phyloP scores from a whole-genome alignment of 2,797 vertebrate genomes.

The Acanthurus leucopareius region DNA sequence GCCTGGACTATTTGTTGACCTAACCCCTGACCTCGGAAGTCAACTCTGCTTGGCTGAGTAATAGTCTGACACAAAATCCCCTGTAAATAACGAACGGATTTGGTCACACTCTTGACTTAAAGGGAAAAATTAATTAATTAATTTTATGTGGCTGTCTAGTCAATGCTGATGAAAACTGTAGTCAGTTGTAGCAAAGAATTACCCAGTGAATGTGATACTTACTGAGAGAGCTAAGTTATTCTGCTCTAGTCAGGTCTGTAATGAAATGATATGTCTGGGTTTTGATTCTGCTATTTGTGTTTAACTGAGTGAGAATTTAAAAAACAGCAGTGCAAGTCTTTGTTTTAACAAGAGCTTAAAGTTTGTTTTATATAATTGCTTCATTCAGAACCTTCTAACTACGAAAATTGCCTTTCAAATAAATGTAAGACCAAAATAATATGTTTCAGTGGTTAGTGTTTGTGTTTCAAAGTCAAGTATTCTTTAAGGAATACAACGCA shows the following conservation, averaged over 20 bases:
- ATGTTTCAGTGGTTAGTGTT: constrained; percentile 17
- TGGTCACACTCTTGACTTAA: too few species aligned
- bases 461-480: constrained; percentile 54
- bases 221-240: too few species aligned
- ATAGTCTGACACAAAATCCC: background rate
- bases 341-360: constrained; percentile 44
- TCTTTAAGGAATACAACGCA: constrained; percentile 42
- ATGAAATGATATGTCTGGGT: constrained; percentile 29
- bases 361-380: constrained; percentile 31
- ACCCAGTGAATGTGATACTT: too few species aligned
- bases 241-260: constrained; percentile 10
- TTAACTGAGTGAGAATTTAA: constrained; percentile 25
- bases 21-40: background rate
- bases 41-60: too few species aligned
- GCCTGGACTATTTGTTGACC: background rate
- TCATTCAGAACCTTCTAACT: constrained; percentile 16
- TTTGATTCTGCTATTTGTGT: constrained; percentile 42
- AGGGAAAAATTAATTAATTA: too few species aligned
- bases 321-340: constrained; percentile 48
- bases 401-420: constrained; percentile 38
- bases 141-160: too few species aligned
- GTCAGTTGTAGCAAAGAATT: too few species aligned
- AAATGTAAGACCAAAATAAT: constrained; percentile 45
- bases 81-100: background rate
- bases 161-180: too few species aligned